Conservation (phyloP, 2,888 invertebrate species). For the Pomacea canaliculata region DNA sequence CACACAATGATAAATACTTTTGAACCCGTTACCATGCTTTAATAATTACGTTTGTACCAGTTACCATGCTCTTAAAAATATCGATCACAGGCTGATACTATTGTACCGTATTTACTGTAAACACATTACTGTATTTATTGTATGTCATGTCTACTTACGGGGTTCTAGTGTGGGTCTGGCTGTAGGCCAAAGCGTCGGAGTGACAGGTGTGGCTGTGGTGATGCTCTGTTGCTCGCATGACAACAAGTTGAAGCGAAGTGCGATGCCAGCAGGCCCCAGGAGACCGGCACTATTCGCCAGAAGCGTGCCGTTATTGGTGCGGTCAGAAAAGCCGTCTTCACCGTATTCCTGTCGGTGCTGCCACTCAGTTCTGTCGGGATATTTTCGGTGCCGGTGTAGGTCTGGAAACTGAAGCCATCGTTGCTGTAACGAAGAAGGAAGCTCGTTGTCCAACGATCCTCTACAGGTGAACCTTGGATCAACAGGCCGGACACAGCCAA, state of each 20-base stretch:
- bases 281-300: constrained; percentile 48
- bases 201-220: not conserved
- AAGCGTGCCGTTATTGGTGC: constrained; percentile 38
- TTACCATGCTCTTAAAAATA: too few relatives aligned
- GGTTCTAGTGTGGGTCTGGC: constrained; percentile 39
- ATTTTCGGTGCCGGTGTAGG: constrained; percentile 45
- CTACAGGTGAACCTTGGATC: constrained; percentile 52
- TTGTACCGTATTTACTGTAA: too few relatives aligned
- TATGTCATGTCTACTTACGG: constrained; percentile 21
- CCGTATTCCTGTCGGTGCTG: constrained; percentile 32
- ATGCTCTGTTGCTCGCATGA: constrained; percentile 37
- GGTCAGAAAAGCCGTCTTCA: constrained; percentile 8
- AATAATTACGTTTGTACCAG: too few relatives aligned
- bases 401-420: constrained; percentile 49
- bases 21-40: too few relatives aligned
- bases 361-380: constrained; percentile 6
- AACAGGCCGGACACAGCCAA: constrained; percentile 48
- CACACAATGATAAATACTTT: too few relatives aligned
- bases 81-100: too few relatives aligned
- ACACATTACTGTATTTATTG: too few relatives aligned
- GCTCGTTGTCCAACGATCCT: constrained; percentile 47
- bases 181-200: constrained; percentile 31
- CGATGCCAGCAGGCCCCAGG: constrained; percentile 42
- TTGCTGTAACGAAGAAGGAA: constrained; percentile 49
- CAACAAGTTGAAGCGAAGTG: constrained; percentile 50